A percentile compares a stretch with the other conserved stretches of the same genome.
phyloP scores from a whole-genome alignment of 2,888 invertebrate species.

The Amorpha juglandis region DNA sequence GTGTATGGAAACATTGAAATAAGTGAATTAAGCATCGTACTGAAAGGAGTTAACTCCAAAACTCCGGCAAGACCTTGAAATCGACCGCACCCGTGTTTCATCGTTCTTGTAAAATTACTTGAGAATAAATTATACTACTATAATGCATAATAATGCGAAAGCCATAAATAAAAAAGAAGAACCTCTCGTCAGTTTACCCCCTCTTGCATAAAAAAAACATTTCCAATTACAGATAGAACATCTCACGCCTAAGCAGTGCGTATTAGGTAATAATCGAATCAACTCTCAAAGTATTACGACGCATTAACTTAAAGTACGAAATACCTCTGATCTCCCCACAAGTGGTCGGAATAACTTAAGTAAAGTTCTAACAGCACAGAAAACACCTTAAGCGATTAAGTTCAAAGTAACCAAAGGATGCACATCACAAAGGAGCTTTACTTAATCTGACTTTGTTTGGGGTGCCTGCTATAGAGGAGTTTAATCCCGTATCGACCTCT shows the following conservation, averaged over 20 bases:
- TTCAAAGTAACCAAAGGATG: constrained; percentile 38
- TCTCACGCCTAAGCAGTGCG: not conserved
- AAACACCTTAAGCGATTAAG: constrained; percentile 40
- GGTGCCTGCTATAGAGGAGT: constrained; percentile 48
- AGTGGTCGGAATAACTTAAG: constrained; percentile 12
- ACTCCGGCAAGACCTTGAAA: too few relatives aligned
- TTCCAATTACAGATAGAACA: too few relatives aligned
- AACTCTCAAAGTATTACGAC: not conserved
- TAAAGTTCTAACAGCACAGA: constrained; percentile 26
- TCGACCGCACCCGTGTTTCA: too few relatives aligned
- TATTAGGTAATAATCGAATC: not conserved
- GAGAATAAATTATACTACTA: too few relatives aligned
- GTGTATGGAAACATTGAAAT: too few relatives aligned
- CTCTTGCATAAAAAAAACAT: too few relatives aligned
- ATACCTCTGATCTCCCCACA: not conserved
- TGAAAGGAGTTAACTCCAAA: too few relatives aligned
- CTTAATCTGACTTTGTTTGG: constrained; percentile 63
- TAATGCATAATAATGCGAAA: too few relatives aligned
- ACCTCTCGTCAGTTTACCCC: too few relatives aligned
- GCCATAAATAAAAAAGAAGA: too few relatives aligned
- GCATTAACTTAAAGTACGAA: constrained; percentile 12
- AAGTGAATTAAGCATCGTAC: too few relatives aligned
- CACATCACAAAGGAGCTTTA: constrained; percentile 62
- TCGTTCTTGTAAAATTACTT: too few relatives aligned
- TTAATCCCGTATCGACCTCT: constrained; percentile 59